Base-by-base conservation (phyloP, 2,113 vertebrate genomes). In the Podilymbus podiceps region DNA sequence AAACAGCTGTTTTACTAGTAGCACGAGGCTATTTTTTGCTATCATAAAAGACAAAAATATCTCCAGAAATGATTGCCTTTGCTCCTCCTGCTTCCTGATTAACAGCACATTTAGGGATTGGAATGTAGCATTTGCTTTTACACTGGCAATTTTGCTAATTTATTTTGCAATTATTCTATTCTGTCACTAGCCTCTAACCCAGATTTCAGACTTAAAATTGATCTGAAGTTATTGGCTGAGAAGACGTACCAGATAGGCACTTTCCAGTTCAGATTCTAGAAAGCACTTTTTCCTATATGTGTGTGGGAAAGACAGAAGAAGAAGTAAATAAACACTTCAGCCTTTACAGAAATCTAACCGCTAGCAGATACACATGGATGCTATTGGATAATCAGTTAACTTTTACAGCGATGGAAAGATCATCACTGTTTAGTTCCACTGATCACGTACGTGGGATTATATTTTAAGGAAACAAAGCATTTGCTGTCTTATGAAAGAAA, bases 11-110 rank as follows among this genome's bases (percentile, higher is more conserved):
- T 95, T 94, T 92, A 90, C 71, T 87, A 42, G 63, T 78, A 96
- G 47, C 62, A 83, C 24, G 47, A 91, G 59, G 90, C 94, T 93
- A 88, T 96, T 97, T 97, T 96, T 78, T 87, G 62, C 71, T 20
- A 52, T 52, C 66, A 73, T 47, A 62, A 75, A 89, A 95, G 91
- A 88, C 40, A 3, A 94, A 93, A 96, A 94, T 94, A 67, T 94
- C 88, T 92, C 77, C 73, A 91, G 69, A 97, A 80, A 93, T 93
- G 21, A 91, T 25, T 91, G 47, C 74, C 50, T 86, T 83, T 80
- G 74, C 88, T 83, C 49, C 10, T 94, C 49, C 68, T 86, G 82
- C 91, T 94, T 96, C 96, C 79, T 83, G 71, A 95, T 88, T 89
- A 96, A 85, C 75, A 90, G 56, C 69, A 63, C 69, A 66, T 95